Conservation (phyloP, 2,113 vertebrate genomes). For the Heterochromis multidens region DNA sequence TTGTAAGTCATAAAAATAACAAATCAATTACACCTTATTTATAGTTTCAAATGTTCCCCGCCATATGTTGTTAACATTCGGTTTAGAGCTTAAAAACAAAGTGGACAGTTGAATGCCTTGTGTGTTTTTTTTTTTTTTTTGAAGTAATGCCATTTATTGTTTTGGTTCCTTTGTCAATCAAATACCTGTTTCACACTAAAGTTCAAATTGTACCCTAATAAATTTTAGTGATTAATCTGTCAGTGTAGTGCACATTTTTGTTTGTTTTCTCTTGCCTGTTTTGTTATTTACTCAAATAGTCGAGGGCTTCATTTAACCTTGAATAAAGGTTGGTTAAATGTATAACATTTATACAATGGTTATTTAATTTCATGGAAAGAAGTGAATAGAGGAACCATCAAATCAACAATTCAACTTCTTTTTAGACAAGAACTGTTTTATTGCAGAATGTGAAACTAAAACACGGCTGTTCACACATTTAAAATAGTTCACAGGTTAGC, state of each 20-base stretch:
- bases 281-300: background rate
- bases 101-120: background rate
- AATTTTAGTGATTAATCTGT: background rate
- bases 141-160: background rate
- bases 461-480: background rate
- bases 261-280: background rate
- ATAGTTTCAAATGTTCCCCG: background rate
- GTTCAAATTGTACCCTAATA: background rate
- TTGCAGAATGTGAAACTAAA: conserved; percentile 21
- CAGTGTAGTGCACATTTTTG: background rate
- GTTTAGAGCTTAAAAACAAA: background rate
- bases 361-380: background rate
- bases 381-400: background rate
- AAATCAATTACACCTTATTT: background rate
- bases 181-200: background rate
- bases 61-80: background rate
- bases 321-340: background rate
- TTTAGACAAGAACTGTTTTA: background rate
- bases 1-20: background rate
- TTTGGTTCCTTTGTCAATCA: background rate
- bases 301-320: background rate
- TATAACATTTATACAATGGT: background rate
- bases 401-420: background rate
- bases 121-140: background rate
- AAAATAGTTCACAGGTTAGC: conserved; percentile 4